A percentile compares a stretch with the other conserved stretches of the same genome.
phyloP scores from a whole-genome alignment of 1,140 invertebrate species.

The Eupristina koningsbergeri region DNA sequence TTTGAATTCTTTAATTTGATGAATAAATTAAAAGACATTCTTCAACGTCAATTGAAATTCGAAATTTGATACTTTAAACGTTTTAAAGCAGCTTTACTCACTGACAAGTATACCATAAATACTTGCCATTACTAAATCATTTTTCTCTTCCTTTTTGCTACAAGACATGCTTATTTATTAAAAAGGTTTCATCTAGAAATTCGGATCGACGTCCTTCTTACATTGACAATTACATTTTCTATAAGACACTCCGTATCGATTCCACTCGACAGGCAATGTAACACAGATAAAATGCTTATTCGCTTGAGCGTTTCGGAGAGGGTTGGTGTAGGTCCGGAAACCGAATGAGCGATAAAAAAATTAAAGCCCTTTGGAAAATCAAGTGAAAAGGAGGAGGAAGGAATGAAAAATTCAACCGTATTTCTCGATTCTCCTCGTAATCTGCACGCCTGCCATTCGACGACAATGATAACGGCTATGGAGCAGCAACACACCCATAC shows the following conservation, averaged over 20 bases:
- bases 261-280: background rate
- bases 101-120: too few species aligned
- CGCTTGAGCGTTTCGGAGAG: background rate
- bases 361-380: background rate
- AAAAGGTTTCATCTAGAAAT: background rate
- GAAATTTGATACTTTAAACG: background rate
- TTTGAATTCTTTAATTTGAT: background rate
- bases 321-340: background rate
- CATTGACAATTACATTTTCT: background rate
- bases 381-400: background rate
- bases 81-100: background rate
- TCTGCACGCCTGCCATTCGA: background rate
- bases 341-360: background rate
- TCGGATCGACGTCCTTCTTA: background rate
- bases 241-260: background rate
- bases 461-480: background rate
- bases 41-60: background rate
- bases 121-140: background rate
- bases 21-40: background rate
- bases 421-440: conserved; percentile 12
- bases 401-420: background rate
- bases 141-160: background rate
- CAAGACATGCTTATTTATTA: background rate
- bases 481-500: conserved; percentile 1
- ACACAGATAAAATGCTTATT: background rate